phyloP scores from a whole-genome alignment of 2,888 invertebrate species.

The Marasmarcha lunaedactyla region DNA sequence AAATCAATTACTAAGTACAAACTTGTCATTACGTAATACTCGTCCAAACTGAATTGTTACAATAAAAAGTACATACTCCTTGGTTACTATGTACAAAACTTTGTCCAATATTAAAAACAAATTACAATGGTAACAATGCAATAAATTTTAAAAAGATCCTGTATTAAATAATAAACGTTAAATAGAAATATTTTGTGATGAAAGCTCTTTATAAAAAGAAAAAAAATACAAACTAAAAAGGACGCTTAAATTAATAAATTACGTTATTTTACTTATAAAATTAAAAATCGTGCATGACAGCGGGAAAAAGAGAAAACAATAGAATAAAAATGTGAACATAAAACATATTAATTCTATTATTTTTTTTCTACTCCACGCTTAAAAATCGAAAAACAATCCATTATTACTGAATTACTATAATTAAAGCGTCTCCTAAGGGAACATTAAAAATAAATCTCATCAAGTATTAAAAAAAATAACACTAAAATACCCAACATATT shows the following conservation, averaged over 20 bases:
- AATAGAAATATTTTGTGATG: background rate
- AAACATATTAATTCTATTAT: too few relatives aligned
- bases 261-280: slow-evolving; percentile 1
- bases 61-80: background rate
- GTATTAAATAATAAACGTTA: slow-evolving; percentile 1
- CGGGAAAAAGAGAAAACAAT: too few relatives aligned
- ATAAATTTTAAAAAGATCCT: slow-evolving; percentile 4
- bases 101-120: slow-evolving; percentile 28
- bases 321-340: slow-evolving; percentile 37
- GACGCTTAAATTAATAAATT: background rate
- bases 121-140: slow-evolving; percentile 44
- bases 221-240: background rate
- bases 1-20: slow-evolving; percentile 34
- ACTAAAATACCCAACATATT: slow-evolving; percentile 17
- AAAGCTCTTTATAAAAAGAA: background rate
- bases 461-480: slow-evolving; percentile 15
- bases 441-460: slow-evolving; percentile 32
- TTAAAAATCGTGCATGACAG: too few relatives aligned
- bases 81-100: slow-evolving; percentile 48
- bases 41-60: background rate
- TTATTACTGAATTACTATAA: slow-evolving; percentile 44
- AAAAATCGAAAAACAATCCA: too few relatives aligned
- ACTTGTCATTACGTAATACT: slow-evolving; percentile 13
- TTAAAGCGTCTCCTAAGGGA: slow-evolving; percentile 53
- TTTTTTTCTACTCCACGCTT: too few relatives aligned